Evolutionary conservation across 2,113 vertebrate species (phyloP), one percentile per base, ranked within the genome.

Genomic region (Sturnus vulgaris): DNA sequence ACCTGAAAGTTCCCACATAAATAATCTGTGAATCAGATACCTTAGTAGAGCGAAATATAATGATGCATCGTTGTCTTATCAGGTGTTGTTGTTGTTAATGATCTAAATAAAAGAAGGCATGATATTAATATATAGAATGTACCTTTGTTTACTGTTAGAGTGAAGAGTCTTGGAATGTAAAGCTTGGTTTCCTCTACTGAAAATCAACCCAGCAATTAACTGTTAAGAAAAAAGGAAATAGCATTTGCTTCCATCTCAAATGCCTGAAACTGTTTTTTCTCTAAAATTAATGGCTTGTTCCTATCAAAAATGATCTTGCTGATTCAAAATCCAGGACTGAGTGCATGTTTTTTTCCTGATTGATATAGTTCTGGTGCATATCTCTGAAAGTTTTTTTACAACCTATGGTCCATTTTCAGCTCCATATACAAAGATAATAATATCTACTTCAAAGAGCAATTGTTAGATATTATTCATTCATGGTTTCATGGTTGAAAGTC

Each of bases 361-460:
- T 69, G 27, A 25, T 8, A 5, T 13, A 44, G 46, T 75, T 65
- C 59, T 84, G 60, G 28, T 84, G 33, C 82, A 53, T 80, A 56
- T 71, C 63, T 73, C 65, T 42, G 57, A 94, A 92, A 91, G n/a
- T 56, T 83, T 90, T 63, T 94, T 93, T 66, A 57, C 31, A 83
- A 47, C 33, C 57, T 63, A 37, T 11, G 2, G 68, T 86, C 82
- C 46, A 23, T 93, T 88, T 94, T 86, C 52, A 75, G 44, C 68
- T 81, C 44, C 56, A n/a, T 63, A 80, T 59, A 52, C 28, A 64
- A 37, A 60, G 87, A 80, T 82, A 90, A 63, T 73, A 91, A 14
- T 70, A 70, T 56, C 93, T 92, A 59, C 80, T 88, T 95, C 79
- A 88, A 93, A 96, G 93, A 83, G 28, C 12, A 92, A 60, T 81